These are phyloP conservation scores for Turnix velox DNA, from an alignment of 2,113 vertebrate species.

Conservation along the genomic window DNA sequence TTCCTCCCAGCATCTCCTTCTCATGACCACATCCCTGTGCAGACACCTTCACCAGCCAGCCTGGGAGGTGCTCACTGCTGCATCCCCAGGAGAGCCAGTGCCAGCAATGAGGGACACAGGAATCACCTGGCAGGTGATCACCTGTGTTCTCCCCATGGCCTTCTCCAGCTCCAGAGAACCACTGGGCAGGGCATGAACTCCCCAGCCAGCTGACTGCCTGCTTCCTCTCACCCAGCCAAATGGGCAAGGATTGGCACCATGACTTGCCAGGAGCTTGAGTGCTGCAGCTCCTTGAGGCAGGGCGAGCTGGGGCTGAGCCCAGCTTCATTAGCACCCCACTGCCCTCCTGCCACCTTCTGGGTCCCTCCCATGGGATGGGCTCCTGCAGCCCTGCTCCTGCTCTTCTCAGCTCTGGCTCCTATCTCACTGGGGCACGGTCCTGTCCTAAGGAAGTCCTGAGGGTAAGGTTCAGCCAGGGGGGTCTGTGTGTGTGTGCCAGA, in stretches of 20 bases:
- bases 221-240: neutral
- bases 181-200: neutral
- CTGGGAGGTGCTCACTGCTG: neutral
- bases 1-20: neutral
- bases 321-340: neutral
- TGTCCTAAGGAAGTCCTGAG: neutral
- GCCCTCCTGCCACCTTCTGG: neutral
- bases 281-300: neutral
- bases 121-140: neutral
- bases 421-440: neutral
- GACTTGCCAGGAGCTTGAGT: neutral
- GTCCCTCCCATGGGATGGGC: neutral
- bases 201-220: neutral
- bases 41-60: neutral
- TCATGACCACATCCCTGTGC: neutral
- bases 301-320: neutral
- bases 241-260: neutral
- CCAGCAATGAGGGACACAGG: neutral
- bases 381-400: neutral
- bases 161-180: neutral
- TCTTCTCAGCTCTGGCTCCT: neutral
- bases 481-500: rapidly evolving
- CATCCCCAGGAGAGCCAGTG: neutral
- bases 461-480: neutral
- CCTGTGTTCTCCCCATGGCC: neutral